These are phyloP conservation scores for Zaprionus taronus DNA, from an alignment of 1,140 invertebrate species.

Conservation along the genomic window DNA sequence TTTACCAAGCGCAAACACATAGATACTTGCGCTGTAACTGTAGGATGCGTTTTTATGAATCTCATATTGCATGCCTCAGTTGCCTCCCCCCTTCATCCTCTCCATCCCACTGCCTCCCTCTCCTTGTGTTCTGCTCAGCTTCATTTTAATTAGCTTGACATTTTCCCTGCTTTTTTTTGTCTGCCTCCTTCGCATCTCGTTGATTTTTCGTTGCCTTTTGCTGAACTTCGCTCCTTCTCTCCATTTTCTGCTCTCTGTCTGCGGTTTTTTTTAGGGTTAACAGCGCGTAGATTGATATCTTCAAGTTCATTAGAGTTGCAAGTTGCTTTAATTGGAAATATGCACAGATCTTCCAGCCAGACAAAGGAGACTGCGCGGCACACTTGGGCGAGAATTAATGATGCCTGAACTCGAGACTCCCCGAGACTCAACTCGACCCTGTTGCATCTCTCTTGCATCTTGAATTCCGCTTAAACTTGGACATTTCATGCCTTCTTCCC, in stretches of 20 bases:
- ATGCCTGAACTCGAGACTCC: slow-evolving; percentile 53
- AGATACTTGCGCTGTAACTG: slow-evolving; percentile 38
- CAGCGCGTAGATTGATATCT: slow-evolving; percentile 83
- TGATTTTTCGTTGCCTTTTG: slow-evolving; percentile 38
- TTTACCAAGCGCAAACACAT: slow-evolving; percentile 46
- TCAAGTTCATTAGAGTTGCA: slow-evolving; percentile 83
- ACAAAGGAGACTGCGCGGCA: slow-evolving; percentile 38
- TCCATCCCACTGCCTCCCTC: background rate
- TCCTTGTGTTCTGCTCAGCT: slow-evolving; percentile 26
- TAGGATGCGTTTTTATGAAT: slow-evolving; percentile 59
- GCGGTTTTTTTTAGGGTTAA: slow-evolving; percentile 70
- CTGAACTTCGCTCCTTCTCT: slow-evolving; percentile 34
- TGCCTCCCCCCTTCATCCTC: background rate
- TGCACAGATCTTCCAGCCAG: slow-evolving; percentile 53
- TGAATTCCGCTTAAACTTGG: slow-evolving; percentile 74
- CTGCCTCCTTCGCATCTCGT: slow-evolving; percentile 8
- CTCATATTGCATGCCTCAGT: slow-evolving; percentile 65
- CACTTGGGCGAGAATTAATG: slow-evolving; percentile 83
- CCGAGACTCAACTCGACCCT: slow-evolving; percentile 3
- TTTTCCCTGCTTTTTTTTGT: slow-evolving; percentile 47
- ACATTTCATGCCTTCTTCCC: slow-evolving; percentile 32
- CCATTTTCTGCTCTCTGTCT: slow-evolving; percentile 46
- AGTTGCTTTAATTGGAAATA: slow-evolving; percentile 81
- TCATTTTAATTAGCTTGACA: slow-evolving; percentile 80
- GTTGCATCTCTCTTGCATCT: slow-evolving; percentile 38